These are phyloP conservation scores for Rhyacophila brunnea DNA, from an alignment of 1,140 invertebrate genomes.

Conservation along the genomic window DNA sequence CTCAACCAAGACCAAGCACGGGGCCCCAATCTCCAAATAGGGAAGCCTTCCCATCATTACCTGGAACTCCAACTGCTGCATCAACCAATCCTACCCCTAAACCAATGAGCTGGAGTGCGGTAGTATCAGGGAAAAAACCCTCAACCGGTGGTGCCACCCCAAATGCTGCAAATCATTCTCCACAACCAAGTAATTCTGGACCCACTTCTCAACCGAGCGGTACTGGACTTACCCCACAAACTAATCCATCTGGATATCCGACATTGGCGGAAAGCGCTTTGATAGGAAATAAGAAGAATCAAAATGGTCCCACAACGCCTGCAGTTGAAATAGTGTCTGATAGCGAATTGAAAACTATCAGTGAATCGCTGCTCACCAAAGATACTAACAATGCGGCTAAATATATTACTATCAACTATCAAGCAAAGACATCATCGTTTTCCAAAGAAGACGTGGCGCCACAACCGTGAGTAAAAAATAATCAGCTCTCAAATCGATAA, in stretches of 20 bases:
- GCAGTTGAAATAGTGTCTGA: slow-evolving; percentile 51
- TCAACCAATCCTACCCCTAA: slow-evolving; percentile 1
- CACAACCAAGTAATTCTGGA: slow-evolving; percentile 36
- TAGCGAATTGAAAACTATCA: slow-evolving; percentile 63
- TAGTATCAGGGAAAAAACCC: slow-evolving; percentile 27
- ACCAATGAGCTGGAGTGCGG: slow-evolving; percentile 23
- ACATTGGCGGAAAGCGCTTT: not conserved
- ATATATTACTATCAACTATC: slow-evolving; percentile 67
- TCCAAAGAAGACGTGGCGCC: slow-evolving; percentile 69
- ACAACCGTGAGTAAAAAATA: slow-evolving; percentile 62
- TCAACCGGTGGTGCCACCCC: slow-evolving; percentile 2
- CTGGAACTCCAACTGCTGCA: not conserved
- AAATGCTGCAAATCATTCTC: slow-evolving; percentile 16
- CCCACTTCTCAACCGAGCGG: not conserved
- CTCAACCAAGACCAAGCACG: not conserved
- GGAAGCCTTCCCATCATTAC: slow-evolving; percentile 9
- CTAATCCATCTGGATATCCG: slow-evolving; percentile 2
- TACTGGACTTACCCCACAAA: not conserved
- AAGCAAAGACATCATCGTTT: slow-evolving; percentile 67
- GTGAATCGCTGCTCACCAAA: slow-evolving; percentile 70
- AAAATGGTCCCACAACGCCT: slow-evolving; percentile 24
- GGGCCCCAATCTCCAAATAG: not conserved
- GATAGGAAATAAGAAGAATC: not conserved
- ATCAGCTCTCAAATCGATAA: too few species aligned
- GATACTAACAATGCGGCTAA: slow-evolving; percentile 69